Evolutionary conservation across 2,797 vertebrate genomes (phyloP).

Genomic region (Podarcis lilfordi): DNA sequence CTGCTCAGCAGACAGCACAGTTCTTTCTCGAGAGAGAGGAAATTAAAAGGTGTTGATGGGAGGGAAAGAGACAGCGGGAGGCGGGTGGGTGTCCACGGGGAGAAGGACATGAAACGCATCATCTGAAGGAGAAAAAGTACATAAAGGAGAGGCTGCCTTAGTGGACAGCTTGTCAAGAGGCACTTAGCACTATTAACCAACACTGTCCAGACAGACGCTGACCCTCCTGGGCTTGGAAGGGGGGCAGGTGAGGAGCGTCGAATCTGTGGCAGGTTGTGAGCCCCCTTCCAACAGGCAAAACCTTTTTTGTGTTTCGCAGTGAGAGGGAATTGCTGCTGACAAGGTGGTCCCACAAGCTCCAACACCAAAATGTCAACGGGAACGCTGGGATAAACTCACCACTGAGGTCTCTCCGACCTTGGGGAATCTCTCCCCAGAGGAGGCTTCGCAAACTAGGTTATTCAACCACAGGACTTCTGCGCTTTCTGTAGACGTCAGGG

Average conservation of each 20-base stretch:
- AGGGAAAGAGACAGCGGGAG: no score
- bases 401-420: not conserved
- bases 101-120: no score
- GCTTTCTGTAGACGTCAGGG: no score
- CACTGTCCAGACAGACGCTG: not conserved
- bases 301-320: not conserved
- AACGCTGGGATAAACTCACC: rapidly evolving
- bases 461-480: not conserved
- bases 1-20: not conserved
- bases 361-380: slow-evolving; percentile 16
- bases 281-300: no score
- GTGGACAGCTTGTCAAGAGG: not conserved
- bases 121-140: not conserved
- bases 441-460: not conserved
- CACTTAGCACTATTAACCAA: not conserved
- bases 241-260: not conserved
- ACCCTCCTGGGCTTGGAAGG: not conserved
- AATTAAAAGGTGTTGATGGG: not conserved
- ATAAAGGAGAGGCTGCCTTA: no score
- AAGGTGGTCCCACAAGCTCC: not conserved
- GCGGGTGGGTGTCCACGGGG: not conserved
- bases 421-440: not conserved
- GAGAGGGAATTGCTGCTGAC: not conserved
- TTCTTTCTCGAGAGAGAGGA: no score
- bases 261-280: no score